A percentile compares a stretch with the other conserved stretches of the same genome.
These are phyloP conservation scores for Eonycteris spelaea DNA, from an alignment of 2,113 vertebrate species.

Conservation along the genomic window DNA sequence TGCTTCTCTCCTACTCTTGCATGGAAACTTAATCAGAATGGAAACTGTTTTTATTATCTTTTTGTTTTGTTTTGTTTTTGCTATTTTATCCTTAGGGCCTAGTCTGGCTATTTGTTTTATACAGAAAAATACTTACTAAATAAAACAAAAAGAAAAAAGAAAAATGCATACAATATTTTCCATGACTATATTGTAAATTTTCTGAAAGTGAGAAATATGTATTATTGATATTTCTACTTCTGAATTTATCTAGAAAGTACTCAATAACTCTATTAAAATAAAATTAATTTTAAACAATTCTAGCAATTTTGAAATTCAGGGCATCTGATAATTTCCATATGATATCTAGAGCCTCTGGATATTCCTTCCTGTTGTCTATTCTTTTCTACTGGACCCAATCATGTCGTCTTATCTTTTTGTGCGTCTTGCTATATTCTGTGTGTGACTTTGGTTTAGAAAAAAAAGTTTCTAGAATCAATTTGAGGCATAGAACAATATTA, in stretches of 20 bases:
- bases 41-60: background rate
- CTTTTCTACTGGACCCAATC: background rate
- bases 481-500: background rate
- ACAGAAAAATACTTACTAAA: background rate
- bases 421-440: background rate
- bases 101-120: background rate
- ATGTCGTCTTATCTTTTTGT: background rate
- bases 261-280: background rate
- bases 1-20: background rate
- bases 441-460: background rate
- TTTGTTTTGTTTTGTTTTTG: background rate
- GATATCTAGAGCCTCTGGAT: background rate
- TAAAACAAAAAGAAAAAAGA: background rate
- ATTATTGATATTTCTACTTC: background rate
- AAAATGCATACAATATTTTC: background rate
- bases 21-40: background rate
- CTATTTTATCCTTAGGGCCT: background rate
- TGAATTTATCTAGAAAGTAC: background rate
- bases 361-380: rapidly evolving
- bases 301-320: background rate
- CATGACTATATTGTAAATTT: background rate
- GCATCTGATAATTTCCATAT: background rate
- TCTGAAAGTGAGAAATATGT: background rate
- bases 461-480: background rate
- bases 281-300: background rate